A percentile compares a stretch with the other conserved stretches of the same genome.
Evolutionary conservation across 2,888 invertebrate species (phyloP).

Genomic region (Hemaris fuciformis): DNA sequence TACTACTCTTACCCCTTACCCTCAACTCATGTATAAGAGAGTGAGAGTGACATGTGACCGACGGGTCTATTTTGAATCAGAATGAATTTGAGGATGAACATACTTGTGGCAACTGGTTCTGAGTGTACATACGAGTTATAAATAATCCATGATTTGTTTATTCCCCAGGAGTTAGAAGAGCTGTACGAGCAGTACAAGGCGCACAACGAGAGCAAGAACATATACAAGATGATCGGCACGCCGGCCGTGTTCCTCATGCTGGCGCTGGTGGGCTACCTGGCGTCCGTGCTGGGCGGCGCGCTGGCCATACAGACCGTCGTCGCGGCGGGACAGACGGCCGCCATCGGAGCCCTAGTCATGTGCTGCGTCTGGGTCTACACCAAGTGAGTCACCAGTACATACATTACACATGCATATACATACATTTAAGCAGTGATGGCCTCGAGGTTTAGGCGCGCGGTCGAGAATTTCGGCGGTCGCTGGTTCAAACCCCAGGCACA

Average conservation of each 20-base stretch:
- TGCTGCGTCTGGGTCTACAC: slow-evolving; percentile 93
- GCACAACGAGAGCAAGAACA: slow-evolving; percentile 98
- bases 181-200: slow-evolving; percentile 90
- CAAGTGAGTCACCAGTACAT: slow-evolving; percentile 79
- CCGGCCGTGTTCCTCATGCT: slow-evolving; percentile 94
- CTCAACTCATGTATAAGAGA: no score
- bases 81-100: no score
- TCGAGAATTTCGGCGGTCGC: no score
- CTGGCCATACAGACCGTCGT: slow-evolving; percentile 89
- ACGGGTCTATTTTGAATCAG: no score
- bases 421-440: no score
- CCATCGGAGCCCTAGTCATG: slow-evolving; percentile 87
- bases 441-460: no score
- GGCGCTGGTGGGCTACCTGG: slow-evolving; percentile 90
- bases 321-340: slow-evolving; percentile 87
- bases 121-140: neutral
- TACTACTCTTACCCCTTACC: no score
- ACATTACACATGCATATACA: no score
- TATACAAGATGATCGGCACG: slow-evolving; percentile 96
- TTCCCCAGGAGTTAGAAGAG: slow-evolving; percentile 92
- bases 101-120: no score
- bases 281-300: slow-evolving; percentile 89
- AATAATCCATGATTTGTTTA: neutral
- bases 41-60: no score
- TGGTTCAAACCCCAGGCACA: no score